Percentiles rank a stretch among this genome's conserved stretches.
Conservation (phyloP, 2,113 vertebrate species). For the Xerus inauris region DNA sequence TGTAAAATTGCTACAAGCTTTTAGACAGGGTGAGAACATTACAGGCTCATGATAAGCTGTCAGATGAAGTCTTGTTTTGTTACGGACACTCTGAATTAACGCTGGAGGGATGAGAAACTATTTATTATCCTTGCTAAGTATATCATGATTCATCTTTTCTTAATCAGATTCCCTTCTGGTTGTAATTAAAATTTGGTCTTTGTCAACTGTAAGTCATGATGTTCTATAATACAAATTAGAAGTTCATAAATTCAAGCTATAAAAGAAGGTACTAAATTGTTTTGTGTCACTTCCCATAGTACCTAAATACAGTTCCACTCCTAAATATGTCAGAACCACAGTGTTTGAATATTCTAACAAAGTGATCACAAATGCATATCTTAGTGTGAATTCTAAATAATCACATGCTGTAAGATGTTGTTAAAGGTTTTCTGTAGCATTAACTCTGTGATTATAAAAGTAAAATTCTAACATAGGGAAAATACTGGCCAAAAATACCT, state of each 20-base stretch:
- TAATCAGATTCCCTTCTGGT: conserved; percentile 60
- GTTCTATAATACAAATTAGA: conserved; percentile 37
- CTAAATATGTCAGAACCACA: background rate
- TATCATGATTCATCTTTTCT: conserved; percentile 57
- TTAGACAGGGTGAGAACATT: conserved; percentile 58
- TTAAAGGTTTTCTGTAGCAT: background rate
- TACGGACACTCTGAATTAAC: conserved; percentile 57
- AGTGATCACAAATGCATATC: background rate
- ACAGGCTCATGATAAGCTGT: conserved; percentile 49
- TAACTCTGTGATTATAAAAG: background rate
- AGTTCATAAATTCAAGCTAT: conserved; percentile 39
- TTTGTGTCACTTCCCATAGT: background rate
- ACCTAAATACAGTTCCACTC: background rate
- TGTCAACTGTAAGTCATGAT: conserved; percentile 16
- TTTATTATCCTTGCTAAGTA: conserved; percentile 65
- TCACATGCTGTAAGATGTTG: background rate
- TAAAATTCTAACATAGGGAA: background rate
- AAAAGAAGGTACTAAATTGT: background rate
- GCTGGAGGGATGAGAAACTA: conserved; percentile 36
- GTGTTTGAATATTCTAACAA: background rate
- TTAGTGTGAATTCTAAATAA: background rate
- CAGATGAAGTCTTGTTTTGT: conserved; percentile 12
- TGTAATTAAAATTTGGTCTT: conserved; percentile 71
- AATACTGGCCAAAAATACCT: background rate
- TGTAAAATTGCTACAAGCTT: conserved; percentile 62